A percentile compares a stretch with the other conserved stretches of the same genome.
Evolutionary conservation across 2,113 vertebrate genomes (phyloP).

Genomic region (Larimichthys crocea): DNA sequence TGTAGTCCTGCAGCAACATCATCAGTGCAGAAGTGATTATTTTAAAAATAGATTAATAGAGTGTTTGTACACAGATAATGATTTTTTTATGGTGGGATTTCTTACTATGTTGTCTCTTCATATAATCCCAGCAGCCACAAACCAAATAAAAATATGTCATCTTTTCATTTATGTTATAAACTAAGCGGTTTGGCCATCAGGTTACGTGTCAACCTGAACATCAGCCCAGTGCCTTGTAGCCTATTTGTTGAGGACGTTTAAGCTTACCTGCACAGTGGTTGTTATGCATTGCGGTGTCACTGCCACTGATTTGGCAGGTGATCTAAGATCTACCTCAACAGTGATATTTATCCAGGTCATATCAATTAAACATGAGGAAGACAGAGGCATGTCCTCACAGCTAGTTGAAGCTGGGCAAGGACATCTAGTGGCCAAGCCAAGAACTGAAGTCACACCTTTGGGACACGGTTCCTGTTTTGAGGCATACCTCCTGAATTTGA

Average conservation of each 20-base stretch:
- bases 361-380: conserved; percentile 60
- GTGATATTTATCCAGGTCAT: conserved; percentile 47
- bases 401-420: conserved; percentile 67
- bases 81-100: conserved; percentile 53
- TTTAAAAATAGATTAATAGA: conserved; percentile 77
- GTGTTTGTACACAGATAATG: conserved; percentile 61
- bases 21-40: conserved; percentile 72
- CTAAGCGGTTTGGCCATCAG: background rate
- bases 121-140: conserved; percentile 31
- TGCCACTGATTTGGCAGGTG: conserved; percentile 28
- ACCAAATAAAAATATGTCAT: conserved; percentile 33
- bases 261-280: conserved; percentile 22
- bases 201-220: conserved; percentile 6
- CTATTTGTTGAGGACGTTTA: conserved; percentile 1
- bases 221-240: background rate
- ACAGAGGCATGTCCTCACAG: conserved; percentile 18
- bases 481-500: background rate
- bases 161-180: background rate
- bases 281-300: conserved; percentile 12
- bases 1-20: conserved; percentile 65
- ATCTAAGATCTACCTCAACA: conserved; percentile 41
- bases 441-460: conserved; percentile 42
- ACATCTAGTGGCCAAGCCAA: conserved; percentile 77
- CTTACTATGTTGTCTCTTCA: conserved; percentile 6
- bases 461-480: background rate